Base-by-base conservation (phyloP, 1,140 invertebrate genomes). In the Telenomus remus region DNA sequence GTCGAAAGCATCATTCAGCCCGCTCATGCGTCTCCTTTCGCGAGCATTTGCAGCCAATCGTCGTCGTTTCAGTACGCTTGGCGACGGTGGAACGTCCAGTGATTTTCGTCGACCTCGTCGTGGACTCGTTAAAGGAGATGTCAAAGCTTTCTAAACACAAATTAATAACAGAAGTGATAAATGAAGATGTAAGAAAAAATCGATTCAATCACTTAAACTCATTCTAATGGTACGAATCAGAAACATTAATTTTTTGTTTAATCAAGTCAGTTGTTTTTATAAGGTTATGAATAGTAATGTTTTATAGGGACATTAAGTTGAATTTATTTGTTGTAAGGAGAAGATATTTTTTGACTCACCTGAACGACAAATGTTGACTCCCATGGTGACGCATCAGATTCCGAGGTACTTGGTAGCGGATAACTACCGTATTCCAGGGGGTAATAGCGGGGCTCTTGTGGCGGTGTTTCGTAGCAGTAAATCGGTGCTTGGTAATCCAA, bases 1-100 rank as follows among this genome's bases (percentile, higher is more conserved):
- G 81, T 96, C 94, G 82, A 95, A 96, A 0, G 95, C 94, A 48
- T 94, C 92, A 82, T 95, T 95, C 15, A 96, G 83, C 4, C 93
- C 93, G 80, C 94, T 94, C 95, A 96, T 96, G 15, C 95, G 85
- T 64, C 94, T 88, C 16, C 95, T 87, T 86, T 96, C 95, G 0
- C 92, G 86, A 0, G 94, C 94, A 84, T 96, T 95, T 0, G 94
- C 94, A 0, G 93, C 93, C 16, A 94, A 85, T 27, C 94, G 83
- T 13, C 94, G 86, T 39, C 90, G 89, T 63, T 91, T 91, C 37
- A 92, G 60, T 0, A 93, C 89, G 1, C 87, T 90, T 0, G 91
- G 90, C 37, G 90, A 91, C 0, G 90, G 87, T 8, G 89, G 89
- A 0, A 87, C 82, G 16, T 87, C 85, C 0, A 84, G 79, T 2